Conservation (phyloP, 2,888 invertebrate genomes). For the Polyploca ridens region DNA sequence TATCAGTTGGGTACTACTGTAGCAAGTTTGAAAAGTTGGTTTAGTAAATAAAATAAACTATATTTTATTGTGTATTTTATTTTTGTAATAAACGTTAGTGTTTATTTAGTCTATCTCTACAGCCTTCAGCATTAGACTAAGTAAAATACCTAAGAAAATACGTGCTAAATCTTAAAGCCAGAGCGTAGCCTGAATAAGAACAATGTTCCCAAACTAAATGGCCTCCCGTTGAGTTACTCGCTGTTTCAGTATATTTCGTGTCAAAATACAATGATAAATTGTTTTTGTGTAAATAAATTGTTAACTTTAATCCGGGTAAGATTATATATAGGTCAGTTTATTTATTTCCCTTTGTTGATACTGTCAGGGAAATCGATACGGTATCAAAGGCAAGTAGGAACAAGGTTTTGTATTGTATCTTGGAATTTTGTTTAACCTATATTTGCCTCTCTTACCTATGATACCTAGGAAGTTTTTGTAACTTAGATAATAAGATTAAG, state of each 20-base stretch:
- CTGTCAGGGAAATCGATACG: background rate
- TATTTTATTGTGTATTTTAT: too few relatives aligned
- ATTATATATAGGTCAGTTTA: background rate
- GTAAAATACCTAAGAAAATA: background rate
- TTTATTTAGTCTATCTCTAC: too few relatives aligned
- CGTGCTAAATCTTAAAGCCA: background rate
- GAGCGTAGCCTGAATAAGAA: background rate
- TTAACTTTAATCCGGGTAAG: background rate
- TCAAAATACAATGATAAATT: slow-evolving; percentile 17
- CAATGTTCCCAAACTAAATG: slow-evolving; percentile 5
- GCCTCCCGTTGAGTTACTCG: slow-evolving; percentile 23
- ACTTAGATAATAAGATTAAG: too few relatives aligned
- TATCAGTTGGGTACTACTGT: too few relatives aligned
- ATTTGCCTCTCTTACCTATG: too few relatives aligned
- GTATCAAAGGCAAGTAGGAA: background rate
- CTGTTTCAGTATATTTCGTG: slow-evolving; percentile 25
- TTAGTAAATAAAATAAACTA: too few relatives aligned
- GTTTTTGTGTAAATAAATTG: slow-evolving; percentile 15
- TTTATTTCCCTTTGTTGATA: background rate
- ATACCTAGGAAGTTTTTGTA: too few relatives aligned
- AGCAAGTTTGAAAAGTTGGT: too few relatives aligned
- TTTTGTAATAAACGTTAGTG: too few relatives aligned
- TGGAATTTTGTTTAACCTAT: background rate
- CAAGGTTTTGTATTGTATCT: background rate
- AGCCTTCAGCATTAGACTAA: background rate